phyloP scores from a whole-genome alignment of 2,888 invertebrate genomes.

The Caenorhabditis plicata region DNA sequence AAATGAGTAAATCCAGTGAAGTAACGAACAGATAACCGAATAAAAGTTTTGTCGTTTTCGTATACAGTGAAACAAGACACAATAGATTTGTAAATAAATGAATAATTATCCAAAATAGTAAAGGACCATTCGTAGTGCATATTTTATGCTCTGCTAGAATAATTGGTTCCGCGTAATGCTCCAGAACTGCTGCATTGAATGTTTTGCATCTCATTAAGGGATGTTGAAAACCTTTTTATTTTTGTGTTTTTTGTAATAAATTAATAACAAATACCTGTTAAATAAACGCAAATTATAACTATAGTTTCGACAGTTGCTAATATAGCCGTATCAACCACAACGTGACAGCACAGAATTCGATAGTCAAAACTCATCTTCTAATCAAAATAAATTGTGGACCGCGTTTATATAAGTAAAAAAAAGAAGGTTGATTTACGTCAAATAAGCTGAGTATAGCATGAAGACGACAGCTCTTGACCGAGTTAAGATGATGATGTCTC shows the following conservation, averaged over 20 bases:
- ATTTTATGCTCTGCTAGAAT: slow-evolving; percentile 35
- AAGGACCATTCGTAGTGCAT: slow-evolving; percentile 40
- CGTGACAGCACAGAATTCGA: slow-evolving; percentile 43
- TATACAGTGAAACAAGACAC: slow-evolving; percentile 39
- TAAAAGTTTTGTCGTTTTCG: slow-evolving; percentile 28
- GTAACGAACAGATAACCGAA: slow-evolving; percentile 33
- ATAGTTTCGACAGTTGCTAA: slow-evolving; percentile 35
- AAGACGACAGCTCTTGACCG: too few species aligned
- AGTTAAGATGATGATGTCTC: too few species aligned
- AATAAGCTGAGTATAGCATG: too few species aligned
- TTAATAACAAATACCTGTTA: slow-evolving; percentile 28
- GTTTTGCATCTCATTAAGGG: slow-evolving; percentile 44
- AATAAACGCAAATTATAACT: slow-evolving; percentile 35
- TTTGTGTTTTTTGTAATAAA: not conserved
- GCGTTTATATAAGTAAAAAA: too few species aligned
- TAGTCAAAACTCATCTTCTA: slow-evolving; percentile 30
- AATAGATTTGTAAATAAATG: slow-evolving; percentile 41
- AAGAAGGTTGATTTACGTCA: too few species aligned
- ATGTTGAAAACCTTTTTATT: slow-evolving; percentile 36
- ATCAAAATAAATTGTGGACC: too few species aligned
- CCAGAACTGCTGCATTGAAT: slow-evolving; percentile 36
- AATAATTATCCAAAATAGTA: slow-evolving; percentile 44
- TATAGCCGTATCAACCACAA: slow-evolving; percentile 38
- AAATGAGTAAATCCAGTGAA: slow-evolving; percentile 34
- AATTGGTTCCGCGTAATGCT: slow-evolving; percentile 32